phyloP scores from a whole-genome alignment of 2,797 vertebrate species.

The Artibeus jamaicensis region DNA sequence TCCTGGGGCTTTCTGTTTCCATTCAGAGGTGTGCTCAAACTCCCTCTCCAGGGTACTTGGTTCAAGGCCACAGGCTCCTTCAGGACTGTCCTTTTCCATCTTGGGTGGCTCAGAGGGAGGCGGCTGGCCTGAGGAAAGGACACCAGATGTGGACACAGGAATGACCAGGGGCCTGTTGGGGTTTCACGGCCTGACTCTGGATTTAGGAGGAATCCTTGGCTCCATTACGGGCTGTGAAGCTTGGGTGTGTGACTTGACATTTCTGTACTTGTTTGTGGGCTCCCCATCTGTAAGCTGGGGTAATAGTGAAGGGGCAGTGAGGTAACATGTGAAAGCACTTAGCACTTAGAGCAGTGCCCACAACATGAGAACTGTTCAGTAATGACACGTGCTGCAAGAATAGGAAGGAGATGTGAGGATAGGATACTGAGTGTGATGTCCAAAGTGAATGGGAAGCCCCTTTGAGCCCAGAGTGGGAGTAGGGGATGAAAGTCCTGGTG shows the following conservation, averaged over 20 bases:
- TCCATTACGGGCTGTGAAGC: background rate
- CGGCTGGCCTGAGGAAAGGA: background rate
- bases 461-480: background rate
- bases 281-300: rapidly evolving
- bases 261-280: background rate
- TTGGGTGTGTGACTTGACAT: background rate
- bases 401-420: background rate
- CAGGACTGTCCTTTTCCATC: background rate
- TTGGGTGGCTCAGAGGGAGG: background rate
- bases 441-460: background rate
- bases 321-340: background rate
- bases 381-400: background rate
- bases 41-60: background rate
- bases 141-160: background rate
- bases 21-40: background rate
- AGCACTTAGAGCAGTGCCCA: background rate
- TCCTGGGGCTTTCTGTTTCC: background rate
- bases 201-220: background rate
- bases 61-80: background rate
- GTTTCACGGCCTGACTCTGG: background rate
- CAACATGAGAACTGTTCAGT: background rate
- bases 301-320: background rate
- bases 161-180: background rate
- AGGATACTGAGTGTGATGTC: background rate
- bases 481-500: background rate